Base-by-base conservation (phyloP, 2,113 vertebrate genomes). In the Dolichotis patagonum region DNA sequence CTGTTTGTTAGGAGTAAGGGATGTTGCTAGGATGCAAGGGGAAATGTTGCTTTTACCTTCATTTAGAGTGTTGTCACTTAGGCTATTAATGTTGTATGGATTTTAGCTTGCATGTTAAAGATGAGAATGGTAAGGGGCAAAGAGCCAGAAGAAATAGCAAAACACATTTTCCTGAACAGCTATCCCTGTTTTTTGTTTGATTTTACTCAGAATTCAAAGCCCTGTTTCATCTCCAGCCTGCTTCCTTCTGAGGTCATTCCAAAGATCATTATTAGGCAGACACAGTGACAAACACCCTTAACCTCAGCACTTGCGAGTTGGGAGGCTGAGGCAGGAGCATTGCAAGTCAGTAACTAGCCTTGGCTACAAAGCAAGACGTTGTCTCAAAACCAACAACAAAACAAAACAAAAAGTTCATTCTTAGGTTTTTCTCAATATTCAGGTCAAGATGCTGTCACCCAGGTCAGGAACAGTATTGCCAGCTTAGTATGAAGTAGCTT, bases 61-160 rank as follows among this genome's bases (percentile, higher is more conserved):
- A 26, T n/a, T 41, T 90, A 85, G 71, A 65, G 67, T 77, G 38
- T 69, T 90, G 60, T 80, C 67, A 26, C 35, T 54, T 94, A 90
- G 71, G 77, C 78, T 77, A 35, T 69, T 82, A 73, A 52, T 8
- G 8, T 88, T 80, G 77, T 46, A 8, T 63, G 62, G 56, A 82
- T 88, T 90, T 69, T 91, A 41, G 38, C 30, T 65, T 69, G 13
- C 91, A 88, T 95, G 97, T 98, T 91, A 95, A 95, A 97, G 93
- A 91, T 82, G 1, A 87, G 69, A 85, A 65, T 49, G 43, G 63
- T 26, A 90, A 96, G 71, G 43, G 98, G 94, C 85, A 96, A 92
- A 85, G 92, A 97, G 90, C 84, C 97, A 97, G 97, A 97, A 98
- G 97, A 97, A 95, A 89, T 75, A 93, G 54, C 43, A 11, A 32